phyloP scores from a whole-genome alignment of 2,797 vertebrate species.

The Galaxias olidus region DNA sequence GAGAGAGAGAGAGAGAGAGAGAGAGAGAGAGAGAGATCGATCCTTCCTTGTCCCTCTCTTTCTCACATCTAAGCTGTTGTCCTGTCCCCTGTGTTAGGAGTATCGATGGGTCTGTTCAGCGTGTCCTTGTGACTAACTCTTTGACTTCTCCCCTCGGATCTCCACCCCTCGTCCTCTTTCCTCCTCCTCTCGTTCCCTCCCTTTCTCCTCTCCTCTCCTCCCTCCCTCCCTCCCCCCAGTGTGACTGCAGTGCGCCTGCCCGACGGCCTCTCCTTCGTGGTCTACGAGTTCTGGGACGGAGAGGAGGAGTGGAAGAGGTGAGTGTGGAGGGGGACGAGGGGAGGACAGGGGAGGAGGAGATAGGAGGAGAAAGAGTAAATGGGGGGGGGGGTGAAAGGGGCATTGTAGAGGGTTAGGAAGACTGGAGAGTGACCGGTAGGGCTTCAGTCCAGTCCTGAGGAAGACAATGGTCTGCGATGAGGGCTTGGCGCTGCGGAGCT shows the following conservation, averaged over 20 bases:
- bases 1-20: too few species aligned
- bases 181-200: background rate
- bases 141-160: too few species aligned
- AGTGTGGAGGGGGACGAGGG: conserved; percentile 19
- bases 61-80: background rate
- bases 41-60: background rate
- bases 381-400: too few species aligned
- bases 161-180: background rate
- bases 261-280: conserved; percentile 88
- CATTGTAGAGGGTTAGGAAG: too few species aligned
- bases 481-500: too few species aligned
- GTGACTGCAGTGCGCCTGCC: conserved; percentile 88
- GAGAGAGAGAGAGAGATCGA: too few species aligned
- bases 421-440: too few species aligned
- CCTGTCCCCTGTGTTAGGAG: conserved; percentile 8
- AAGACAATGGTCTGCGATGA: conserved; percentile 27
- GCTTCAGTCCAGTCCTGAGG: conserved; percentile 34
- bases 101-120: conserved; percentile 2
- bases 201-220: background rate
- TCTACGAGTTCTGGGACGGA: conserved; percentile 97
- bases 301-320: conserved; percentile 96
- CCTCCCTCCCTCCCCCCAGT: conserved; percentile 56
- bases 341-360: too few species aligned
- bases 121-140: background rate
- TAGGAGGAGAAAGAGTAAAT: too few species aligned